Percentiles rank a stretch among this genome's conserved stretches.
Evolutionary conservation across 2,797 vertebrate species (phyloP).

Genomic region (Galagoides demidoff): DNA sequence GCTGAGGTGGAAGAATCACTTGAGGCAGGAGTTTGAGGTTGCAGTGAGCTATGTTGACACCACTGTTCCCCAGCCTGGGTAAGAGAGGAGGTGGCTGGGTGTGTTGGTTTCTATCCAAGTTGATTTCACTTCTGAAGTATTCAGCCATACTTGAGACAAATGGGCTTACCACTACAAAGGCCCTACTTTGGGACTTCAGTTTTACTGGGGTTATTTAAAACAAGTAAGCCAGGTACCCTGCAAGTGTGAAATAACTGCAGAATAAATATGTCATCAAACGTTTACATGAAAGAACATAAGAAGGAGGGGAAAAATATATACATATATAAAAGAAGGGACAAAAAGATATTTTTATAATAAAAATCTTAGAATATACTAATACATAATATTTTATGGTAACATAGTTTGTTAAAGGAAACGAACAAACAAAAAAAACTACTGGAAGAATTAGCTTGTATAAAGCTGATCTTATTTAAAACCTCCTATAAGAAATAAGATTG

Average conservation of each 20-base stretch:
- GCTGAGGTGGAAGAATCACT: not conserved
- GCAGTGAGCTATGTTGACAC: not conserved
- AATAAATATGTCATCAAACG: not conserved
- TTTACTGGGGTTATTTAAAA: conserved; percentile 5
- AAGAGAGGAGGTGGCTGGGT: not conserved
- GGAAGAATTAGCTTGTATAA: not conserved
- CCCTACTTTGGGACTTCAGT: not conserved
- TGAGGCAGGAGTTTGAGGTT: not conserved
- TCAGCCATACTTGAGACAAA: not conserved
- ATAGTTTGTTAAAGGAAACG: not conserved
- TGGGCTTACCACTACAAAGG: not conserved
- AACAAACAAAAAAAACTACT: not conserved
- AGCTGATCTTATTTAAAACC: not conserved
- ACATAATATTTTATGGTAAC: not conserved
- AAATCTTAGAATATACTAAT: not conserved
- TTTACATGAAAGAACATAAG: not conserved
- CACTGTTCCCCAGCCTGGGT: not conserved
- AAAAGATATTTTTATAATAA: not conserved
- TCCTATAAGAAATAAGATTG: not conserved
- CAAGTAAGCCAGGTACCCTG: not conserved
- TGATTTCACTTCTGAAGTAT: not conserved
- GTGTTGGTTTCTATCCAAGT: not conserved
- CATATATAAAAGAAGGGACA: not conserved
- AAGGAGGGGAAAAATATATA: rapidly evolving
- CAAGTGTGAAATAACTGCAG: not conserved